A percentile compares a stretch with the other conserved stretches of the same genome.
Conservation (phyloP, 2,888 invertebrate genomes). For the Acanthosepion lycidas region DNA sequence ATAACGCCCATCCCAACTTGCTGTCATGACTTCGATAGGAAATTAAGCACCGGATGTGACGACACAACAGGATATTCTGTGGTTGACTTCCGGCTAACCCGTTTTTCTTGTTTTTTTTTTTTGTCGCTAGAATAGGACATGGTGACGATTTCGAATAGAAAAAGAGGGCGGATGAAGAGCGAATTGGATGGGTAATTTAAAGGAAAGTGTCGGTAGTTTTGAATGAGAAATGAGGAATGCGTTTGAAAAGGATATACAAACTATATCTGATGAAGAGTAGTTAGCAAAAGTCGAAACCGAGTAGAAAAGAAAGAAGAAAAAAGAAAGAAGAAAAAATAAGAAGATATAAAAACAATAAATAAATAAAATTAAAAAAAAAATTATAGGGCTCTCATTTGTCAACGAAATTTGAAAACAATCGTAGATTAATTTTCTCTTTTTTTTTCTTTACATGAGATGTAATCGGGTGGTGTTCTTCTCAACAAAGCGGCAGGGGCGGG, state of each 20-base stretch:
- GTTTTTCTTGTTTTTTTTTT: not conserved
- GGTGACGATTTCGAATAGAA: not conserved
- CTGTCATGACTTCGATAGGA: conserved; percentile 14
- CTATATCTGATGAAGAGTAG: not conserved
- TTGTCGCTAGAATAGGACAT: not conserved
- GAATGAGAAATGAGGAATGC: not conserved
- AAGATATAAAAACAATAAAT: not conserved
- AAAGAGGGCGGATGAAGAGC: not conserved
- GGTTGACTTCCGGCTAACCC: conserved; percentile 33
- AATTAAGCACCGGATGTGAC: conserved; percentile 17
- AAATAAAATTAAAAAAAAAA: not conserved
- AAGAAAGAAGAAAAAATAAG: not conserved
- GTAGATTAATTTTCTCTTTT: not conserved
- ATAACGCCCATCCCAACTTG: not conserved
- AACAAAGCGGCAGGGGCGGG: no score
- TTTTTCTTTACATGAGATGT: no score
- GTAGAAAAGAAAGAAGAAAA: not conserved
- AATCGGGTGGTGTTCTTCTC: no score
- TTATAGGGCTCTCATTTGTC: not conserved
- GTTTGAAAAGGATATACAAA: conserved; percentile 13
- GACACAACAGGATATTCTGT: not conserved
- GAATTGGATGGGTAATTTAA: not conserved
- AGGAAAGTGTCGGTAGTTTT: not conserved
- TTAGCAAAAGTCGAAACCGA: not conserved
- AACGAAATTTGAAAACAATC: no score